A percentile compares a stretch with the other conserved stretches of the same genome.
Evolutionary conservation across 2,797 vertebrate genomes (phyloP).

Genomic region (Acomys russatus): DNA sequence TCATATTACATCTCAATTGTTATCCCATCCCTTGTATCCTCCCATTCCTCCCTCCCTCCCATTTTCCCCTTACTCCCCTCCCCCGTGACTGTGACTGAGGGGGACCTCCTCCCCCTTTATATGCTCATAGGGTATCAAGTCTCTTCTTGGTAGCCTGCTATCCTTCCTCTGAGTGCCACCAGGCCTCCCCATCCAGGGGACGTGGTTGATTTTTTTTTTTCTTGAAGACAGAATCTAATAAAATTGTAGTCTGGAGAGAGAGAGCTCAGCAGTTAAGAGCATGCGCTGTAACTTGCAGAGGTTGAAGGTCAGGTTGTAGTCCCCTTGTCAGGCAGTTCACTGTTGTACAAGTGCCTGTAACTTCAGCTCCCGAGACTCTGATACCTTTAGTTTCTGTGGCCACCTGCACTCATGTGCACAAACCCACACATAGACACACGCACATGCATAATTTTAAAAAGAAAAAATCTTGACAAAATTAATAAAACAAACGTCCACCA

Average conservation of each 20-base stretch:
- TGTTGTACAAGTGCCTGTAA: background rate
- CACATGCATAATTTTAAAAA: background rate
- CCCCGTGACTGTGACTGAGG: too few species aligned
- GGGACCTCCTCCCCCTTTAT: too few species aligned
- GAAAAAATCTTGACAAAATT: background rate
- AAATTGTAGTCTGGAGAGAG: background rate
- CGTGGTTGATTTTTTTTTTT: too few species aligned
- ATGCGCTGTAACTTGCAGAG: background rate
- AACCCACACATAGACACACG: background rate
- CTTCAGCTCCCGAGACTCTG: background rate
- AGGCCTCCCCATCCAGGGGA: too few species aligned
- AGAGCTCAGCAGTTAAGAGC: background rate
- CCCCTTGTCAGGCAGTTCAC: background rate
- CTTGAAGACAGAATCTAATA: background rate
- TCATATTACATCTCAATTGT: too few species aligned
- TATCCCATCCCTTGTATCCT: too few species aligned
- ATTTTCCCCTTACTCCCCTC: too few species aligned
- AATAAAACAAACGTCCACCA: slow-evolving; percentile 2
- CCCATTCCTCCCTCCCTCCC: too few species aligned
- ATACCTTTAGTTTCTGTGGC: background rate
- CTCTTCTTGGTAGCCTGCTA: too few species aligned
- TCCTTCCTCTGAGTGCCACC: too few species aligned
- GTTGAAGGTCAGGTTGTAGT: background rate
- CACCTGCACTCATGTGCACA: background rate
- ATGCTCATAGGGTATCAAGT: too few species aligned